Percentiles rank a stretch among this genome's conserved stretches.
These are phyloP conservation scores for Kryphioiulus occultus DNA, from an alignment of 2,888 invertebrate species.

Conservation along the genomic window DNA sequence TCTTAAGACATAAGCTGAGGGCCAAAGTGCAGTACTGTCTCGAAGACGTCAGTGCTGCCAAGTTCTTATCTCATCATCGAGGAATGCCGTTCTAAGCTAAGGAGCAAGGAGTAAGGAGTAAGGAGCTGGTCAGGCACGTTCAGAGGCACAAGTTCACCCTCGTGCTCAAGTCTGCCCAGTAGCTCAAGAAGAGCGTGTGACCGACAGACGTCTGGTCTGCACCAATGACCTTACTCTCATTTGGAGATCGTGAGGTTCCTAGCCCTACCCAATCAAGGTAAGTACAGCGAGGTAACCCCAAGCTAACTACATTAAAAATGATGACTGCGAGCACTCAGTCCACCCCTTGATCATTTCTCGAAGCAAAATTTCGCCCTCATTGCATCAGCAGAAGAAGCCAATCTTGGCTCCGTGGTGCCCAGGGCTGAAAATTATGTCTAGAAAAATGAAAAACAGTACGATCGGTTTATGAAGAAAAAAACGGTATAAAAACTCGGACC, in stretches of 20 bases:
- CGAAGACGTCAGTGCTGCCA: background rate
- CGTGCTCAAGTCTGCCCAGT: constrained; percentile 46
- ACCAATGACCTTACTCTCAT: constrained; percentile 37
- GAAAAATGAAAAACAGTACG: background rate
- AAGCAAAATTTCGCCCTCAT: constrained; percentile 16
- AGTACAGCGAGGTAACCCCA: too few relatives aligned
- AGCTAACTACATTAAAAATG: constrained; percentile 33
- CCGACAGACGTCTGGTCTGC: constrained; percentile 46
- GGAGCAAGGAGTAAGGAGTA: too few relatives aligned
- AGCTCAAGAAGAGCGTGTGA: constrained; percentile 41
- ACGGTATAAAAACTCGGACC: background rate
- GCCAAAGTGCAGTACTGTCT: constrained; percentile 36
- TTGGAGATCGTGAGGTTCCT: constrained; percentile 40
- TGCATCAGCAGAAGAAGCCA: background rate
- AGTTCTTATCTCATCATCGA: constrained; percentile 18
- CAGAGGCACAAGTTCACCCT: constrained; percentile 35
- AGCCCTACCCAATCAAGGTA: constrained; percentile 36
- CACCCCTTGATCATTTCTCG: constrained; percentile 27
- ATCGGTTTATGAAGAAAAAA: background rate
- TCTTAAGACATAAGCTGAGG: background rate
- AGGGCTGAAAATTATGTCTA: constrained; percentile 14
- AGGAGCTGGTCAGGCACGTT: constrained; percentile 9
- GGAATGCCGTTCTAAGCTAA: background rate
- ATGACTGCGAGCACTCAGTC: constrained; percentile 13
- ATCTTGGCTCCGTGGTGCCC: background rate